phyloP scores from a whole-genome alignment of 53 echinoderm and acorn worm species.

The Luidia sarsii region DNA sequence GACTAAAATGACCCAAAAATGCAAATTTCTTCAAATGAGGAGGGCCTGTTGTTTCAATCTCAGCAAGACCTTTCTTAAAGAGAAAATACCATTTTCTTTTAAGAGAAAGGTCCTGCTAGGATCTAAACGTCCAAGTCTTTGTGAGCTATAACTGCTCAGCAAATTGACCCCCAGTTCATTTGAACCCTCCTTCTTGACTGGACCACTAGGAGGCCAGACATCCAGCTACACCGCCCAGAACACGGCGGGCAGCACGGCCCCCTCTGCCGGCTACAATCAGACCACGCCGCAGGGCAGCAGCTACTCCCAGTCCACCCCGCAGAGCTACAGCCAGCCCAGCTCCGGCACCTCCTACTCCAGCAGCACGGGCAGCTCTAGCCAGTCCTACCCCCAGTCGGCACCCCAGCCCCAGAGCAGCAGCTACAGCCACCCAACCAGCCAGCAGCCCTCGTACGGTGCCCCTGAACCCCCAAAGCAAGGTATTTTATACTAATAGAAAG shows the following conservation, averaged over 20 bases:
- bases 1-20: too few relatives aligned
- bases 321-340: slow-evolving; percentile 33
- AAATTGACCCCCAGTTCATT: too few relatives aligned
- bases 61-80: too few relatives aligned
- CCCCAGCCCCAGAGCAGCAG: slow-evolving; percentile 24
- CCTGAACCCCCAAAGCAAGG: slow-evolving; percentile 38
- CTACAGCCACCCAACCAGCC: slow-evolving; percentile 26
- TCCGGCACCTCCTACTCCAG: slow-evolving; percentile 11
- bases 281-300: slow-evolving; percentile 26
- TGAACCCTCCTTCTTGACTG: too few relatives aligned
- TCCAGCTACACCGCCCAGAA: slow-evolving; percentile 38
- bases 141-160: too few relatives aligned
- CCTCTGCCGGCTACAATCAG: slow-evolving; percentile 43
- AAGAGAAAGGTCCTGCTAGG: too few relatives aligned
- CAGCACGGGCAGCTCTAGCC: slow-evolving; percentile 7
- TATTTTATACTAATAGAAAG: not conserved
- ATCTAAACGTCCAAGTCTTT: too few relatives aligned
- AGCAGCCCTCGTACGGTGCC: slow-evolving; percentile 31
- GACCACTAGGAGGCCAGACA: slow-evolving; percentile 12
- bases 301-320: slow-evolving; percentile 36
- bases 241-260: slow-evolving; percentile 23
- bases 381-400: slow-evolving; percentile 22
- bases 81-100: too few relatives aligned
- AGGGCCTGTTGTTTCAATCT: too few relatives aligned
- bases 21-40: too few relatives aligned